These are phyloP conservation scores for Poeciliopsis turneri DNA, from an alignment of 2,797 vertebrate species.

Conservation along the genomic window DNA sequence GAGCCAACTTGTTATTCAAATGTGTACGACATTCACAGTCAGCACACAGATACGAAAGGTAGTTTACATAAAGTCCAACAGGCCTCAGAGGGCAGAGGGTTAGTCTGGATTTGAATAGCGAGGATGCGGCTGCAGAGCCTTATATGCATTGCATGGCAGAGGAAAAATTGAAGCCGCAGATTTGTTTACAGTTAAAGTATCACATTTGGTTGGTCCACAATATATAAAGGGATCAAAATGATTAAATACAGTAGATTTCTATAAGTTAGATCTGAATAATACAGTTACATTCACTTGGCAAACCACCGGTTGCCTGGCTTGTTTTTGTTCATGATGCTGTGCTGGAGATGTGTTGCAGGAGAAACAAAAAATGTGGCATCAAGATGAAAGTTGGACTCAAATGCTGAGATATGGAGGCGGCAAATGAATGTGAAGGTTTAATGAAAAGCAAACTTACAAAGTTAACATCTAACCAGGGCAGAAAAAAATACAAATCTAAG, in stretches of 20 bases:
- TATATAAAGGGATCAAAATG: neutral
- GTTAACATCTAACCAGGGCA: no score
- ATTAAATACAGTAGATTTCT: neutral
- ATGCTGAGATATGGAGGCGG: no score
- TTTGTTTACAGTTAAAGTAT: conserved; percentile 3
- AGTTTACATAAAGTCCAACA: conserved; percentile 20
- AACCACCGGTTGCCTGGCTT: neutral
- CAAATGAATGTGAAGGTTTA: no score
- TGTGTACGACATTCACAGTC: neutral
- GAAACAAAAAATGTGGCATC: neutral
- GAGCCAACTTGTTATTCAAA: conserved; percentile 34
- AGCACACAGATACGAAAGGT: conserved; percentile 10
- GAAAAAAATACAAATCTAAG: no score
- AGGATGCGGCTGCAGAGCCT: conserved; percentile 26
- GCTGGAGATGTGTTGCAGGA: neutral
- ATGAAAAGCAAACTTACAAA: no score
- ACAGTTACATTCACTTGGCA: neutral
- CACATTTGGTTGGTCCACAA: neutral
- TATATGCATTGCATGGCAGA: neutral
- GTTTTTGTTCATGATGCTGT: neutral
- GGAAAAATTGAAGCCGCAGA: neutral
- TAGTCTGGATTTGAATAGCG: conserved; percentile 50
- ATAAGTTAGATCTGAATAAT: neutral
- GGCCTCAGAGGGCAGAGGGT: conserved; percentile 1
- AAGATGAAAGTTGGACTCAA: neutral